Evolutionary conservation across 2,113 vertebrate species (phyloP), one percentile per base, ranked within the genome.

Genomic region (Riparia riparia): DNA sequence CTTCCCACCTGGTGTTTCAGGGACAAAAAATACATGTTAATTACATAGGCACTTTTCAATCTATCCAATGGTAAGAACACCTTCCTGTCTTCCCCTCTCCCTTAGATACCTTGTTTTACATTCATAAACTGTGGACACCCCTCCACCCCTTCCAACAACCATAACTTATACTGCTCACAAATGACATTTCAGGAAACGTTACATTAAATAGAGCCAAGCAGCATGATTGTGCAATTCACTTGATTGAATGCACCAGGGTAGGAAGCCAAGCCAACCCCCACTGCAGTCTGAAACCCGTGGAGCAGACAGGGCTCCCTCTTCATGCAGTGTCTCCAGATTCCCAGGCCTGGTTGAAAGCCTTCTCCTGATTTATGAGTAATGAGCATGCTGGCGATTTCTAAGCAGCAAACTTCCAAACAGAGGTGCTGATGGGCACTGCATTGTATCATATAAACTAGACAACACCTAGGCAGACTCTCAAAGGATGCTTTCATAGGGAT

Each of bases 401-500:
- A 90, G 90, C 66, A 86, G 82, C 5, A 14, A 83, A 79, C 79
- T 90, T 83, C 92, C 82, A 88, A 96, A 74, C 87, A 86, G 87
- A 88, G 93, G 85, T 94, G 90, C 66, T 93, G 95, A 94, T 93
- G 92, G 95, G 71, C 82, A 81, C 95, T 97, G 95, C 68, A 78
- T 68, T 95, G 95, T 82, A 60, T 90, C 87, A 90, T 61, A n/a
- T 9, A 41, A 58, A 31, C 82, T 91, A 86, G 95, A 93, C 93
- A 94, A 93, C 88, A 95, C 95, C 93, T 94, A 93, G 93, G 93
- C 95, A 97, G 41, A 41, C 58, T 83, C 93, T 94, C 87, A 94
- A 96, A 94, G 82, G 74, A 71, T 81, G 68, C 79, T 74, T 96
- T 96, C 85, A 83, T 17, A 77, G 51, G 56, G 60, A 94, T 90